Conservation (phyloP, 2,797 vertebrate genomes). For the Triplophysa yarkandensis region DNA sequence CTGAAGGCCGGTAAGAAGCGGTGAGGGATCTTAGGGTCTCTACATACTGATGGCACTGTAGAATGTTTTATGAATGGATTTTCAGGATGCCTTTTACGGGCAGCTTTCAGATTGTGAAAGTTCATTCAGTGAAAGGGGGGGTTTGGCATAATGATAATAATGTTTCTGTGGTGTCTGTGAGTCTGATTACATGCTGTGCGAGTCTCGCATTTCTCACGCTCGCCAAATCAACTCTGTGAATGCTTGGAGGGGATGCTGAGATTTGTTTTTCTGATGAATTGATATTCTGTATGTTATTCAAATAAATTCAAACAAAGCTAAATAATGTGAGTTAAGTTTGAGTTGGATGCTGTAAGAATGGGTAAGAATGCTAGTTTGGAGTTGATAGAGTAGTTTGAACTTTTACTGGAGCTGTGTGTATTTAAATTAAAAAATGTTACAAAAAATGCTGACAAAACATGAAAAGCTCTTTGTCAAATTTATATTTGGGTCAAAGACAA, state of each 20-base stretch:
- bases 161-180: slow-evolving; percentile 1
- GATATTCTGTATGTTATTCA: not conserved
- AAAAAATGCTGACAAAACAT: too few relatives aligned
- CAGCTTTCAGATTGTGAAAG: slow-evolving; percentile 9
- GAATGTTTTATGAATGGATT: not conserved
- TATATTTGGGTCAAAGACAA: too few relatives aligned
- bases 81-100: slow-evolving; percentile 1
- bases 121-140: not conserved
- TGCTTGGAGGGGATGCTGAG: slow-evolving; percentile 31
- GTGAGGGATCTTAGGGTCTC: not conserved
- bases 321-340: too few relatives aligned
- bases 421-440: too few relatives aligned
- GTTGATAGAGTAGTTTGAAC: too few relatives aligned
- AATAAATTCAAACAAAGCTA: too few relatives aligned
- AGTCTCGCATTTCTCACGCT: slow-evolving; percentile 3
- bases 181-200: not conserved
- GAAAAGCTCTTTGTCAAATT: too few relatives aligned
- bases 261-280: slow-evolving; percentile 11
- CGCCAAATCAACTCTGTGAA: not conserved
- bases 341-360: too few relatives aligned
- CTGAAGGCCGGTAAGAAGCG: slow-evolving; percentile 11
- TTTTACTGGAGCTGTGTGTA: too few relatives aligned
- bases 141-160: slow-evolving; percentile 1
- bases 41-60: not conserved
- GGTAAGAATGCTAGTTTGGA: too few relatives aligned